A percentile compares a stretch with the other conserved stretches of the same genome.
Conservation (phyloP, 2,113 vertebrate genomes). For the Tonatia bakeri region DNA sequence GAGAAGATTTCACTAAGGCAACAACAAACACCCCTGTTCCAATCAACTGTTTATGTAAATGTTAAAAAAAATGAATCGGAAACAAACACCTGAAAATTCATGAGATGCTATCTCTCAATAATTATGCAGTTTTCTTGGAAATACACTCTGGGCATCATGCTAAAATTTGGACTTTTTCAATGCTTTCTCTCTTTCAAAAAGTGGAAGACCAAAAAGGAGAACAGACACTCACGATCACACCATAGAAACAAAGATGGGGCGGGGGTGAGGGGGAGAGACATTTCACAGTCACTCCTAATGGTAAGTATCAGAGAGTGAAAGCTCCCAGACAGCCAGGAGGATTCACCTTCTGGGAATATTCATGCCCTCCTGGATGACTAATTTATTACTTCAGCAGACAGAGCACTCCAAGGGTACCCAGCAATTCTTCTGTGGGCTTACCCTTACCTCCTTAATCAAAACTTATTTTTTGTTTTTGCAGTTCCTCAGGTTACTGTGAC, state of each 20-base stretch:
- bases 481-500: constrained; percentile 44
- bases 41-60: constrained; percentile 42
- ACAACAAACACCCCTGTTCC: constrained; percentile 24
- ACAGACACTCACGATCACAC: background rate
- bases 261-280: background rate
- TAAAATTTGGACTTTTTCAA: constrained; percentile 1
- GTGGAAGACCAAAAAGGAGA: background rate
- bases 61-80: background rate
- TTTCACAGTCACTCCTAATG: background rate
- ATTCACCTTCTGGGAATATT: background rate
- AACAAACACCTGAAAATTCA: constrained; percentile 62
- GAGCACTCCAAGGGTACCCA: background rate
- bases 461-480: constrained; percentile 28
- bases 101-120: constrained; percentile 20
- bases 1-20: constrained; percentile 34
- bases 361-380: background rate
- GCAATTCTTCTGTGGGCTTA: background rate
- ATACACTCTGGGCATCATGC: background rate
- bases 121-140: constrained; percentile 41
- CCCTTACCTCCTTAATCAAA: constrained; percentile 42
- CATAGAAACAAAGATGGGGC: background rate
- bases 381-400: background rate
- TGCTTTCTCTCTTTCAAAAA: background rate
- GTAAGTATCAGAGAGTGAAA: constrained; percentile 3
- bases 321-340: background rate